Evolutionary conservation across 2,113 vertebrate species (phyloP).

Genomic region (Pterocles burchelli): DNA sequence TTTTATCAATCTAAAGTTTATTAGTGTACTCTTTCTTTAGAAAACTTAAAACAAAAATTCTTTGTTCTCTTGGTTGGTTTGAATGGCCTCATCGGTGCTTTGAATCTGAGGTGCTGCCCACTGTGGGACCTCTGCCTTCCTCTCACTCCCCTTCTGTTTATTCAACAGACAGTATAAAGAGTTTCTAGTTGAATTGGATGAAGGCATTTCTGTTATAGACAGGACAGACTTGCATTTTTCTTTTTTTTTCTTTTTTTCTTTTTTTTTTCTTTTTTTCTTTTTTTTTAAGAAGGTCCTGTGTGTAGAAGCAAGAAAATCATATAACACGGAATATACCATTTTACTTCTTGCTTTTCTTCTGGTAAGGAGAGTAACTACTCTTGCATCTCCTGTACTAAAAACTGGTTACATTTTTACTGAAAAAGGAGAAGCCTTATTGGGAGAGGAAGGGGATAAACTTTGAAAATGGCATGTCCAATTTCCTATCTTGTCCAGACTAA

Average conservation of each 20-base stretch:
- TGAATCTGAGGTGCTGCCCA: background rate
- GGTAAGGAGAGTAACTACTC: background rate
- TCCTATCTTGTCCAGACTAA: background rate
- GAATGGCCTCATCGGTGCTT: background rate
- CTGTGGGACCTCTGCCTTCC: background rate
- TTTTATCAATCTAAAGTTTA: slow-evolving; percentile 1
- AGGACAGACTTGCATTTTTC: background rate
- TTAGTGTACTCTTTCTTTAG: background rate
- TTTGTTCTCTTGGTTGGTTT: background rate
- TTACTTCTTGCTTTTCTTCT: background rate
- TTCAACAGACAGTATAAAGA: background rate
- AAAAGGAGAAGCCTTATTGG: background rate
- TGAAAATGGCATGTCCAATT: background rate
- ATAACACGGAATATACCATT: background rate
- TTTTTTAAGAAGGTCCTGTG: background rate
- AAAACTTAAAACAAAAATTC: background rate
- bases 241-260: background rate
- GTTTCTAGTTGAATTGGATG: background rate
- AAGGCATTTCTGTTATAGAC: background rate
- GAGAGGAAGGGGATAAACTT: background rate
- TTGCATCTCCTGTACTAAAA: background rate
- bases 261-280: background rate
- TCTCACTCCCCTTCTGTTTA: background rate
- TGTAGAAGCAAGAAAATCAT: background rate
- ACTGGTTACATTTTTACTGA: background rate